These are phyloP conservation scores for Esperia sulphurella DNA, from an alignment of 2,888 invertebrate genomes.

Conservation along the genomic window DNA sequence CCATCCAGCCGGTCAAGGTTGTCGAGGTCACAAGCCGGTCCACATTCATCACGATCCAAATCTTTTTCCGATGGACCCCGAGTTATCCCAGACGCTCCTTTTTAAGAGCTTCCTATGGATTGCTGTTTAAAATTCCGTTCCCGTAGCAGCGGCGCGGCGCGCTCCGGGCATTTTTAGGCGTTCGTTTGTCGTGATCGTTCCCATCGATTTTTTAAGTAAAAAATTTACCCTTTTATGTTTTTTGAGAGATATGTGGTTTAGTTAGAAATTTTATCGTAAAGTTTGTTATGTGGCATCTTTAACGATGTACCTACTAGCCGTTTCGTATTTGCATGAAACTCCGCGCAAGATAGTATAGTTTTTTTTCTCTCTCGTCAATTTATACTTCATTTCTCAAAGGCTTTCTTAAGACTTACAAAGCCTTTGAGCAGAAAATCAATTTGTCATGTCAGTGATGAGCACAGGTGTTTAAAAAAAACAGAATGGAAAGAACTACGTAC, in stretches of 20 bases:
- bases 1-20: no score
- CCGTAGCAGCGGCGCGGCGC: conserved; percentile 54
- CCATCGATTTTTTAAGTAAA: conserved; percentile 49
- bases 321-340: no score
- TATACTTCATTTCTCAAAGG: no score
- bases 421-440: no score
- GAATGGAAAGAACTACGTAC: no score
- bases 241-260: conserved; percentile 6
- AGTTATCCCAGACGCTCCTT: conserved; percentile 53
- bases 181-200: conserved; percentile 49
- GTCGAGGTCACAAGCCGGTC: conserved; percentile 4
- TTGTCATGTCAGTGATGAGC: no score
- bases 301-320: no score
- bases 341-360: no score
- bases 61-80: conserved; percentile 39
- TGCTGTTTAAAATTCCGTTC: conserved; percentile 70
- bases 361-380: no score
- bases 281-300: no score
- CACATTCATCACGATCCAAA: conserved; percentile 35
- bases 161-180: conserved; percentile 69
- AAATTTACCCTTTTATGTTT: conserved; percentile 12
- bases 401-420: no score
- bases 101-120: conserved; percentile 57
- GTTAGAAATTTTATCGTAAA: background rate
- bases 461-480: no score